A percentile compares a stretch with the other conserved stretches of the same genome.
Conservation (phyloP, 2,113 vertebrate species). For the Epinephelus fuscoguttatus region DNA sequence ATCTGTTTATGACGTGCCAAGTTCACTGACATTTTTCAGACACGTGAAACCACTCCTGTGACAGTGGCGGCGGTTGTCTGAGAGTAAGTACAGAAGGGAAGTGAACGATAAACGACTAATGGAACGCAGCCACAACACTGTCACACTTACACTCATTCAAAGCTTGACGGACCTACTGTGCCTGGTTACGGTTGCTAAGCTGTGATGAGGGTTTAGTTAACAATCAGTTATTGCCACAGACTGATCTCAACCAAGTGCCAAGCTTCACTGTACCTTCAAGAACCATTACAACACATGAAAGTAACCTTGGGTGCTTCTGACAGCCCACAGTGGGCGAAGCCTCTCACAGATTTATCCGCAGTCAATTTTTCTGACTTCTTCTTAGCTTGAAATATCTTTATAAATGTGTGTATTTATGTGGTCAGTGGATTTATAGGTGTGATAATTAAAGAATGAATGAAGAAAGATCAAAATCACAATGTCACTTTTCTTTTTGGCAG, state of each 20-base stretch:
- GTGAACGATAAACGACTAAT: too few relatives aligned
- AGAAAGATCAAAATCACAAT: too few relatives aligned
- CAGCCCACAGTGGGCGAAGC: background rate
- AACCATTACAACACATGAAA: background rate
- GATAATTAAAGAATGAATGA: background rate
- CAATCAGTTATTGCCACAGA: background rate
- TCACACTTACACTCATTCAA: background rate
- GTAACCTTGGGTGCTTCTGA: background rate
- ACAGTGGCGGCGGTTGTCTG: too few relatives aligned
- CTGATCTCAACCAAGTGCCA: conserved; percentile 19
- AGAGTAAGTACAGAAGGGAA: too few relatives aligned
- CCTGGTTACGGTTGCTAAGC: background rate
- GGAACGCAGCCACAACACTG: too few relatives aligned
- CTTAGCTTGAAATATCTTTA: background rate
- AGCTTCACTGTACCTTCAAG: background rate
- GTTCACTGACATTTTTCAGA: too few relatives aligned
- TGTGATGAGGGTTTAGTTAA: background rate
- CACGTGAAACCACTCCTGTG: too few relatives aligned
- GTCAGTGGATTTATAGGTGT: background rate
- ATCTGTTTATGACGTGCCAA: too few relatives aligned
- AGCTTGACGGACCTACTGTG: background rate
- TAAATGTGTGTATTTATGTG: background rate
- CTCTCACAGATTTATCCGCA: background rate
- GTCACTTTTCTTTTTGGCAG: background rate
- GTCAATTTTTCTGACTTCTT: background rate